A percentile compares a stretch with the other conserved stretches of the same genome.
Evolutionary conservation across 2,888 invertebrate species (phyloP).

Genomic region (Phortica okadai): DNA sequence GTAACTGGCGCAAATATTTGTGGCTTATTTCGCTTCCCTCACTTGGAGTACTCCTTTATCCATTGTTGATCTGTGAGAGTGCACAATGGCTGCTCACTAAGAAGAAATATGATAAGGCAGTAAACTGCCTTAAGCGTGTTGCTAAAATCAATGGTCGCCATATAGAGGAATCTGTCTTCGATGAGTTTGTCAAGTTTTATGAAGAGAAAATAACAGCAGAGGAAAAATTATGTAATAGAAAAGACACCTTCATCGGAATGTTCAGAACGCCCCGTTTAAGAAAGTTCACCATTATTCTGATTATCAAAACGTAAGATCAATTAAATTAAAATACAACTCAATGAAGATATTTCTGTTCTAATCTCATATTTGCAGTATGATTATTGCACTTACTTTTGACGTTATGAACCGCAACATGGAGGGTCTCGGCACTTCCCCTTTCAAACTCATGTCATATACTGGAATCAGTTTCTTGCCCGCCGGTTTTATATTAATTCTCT

Average conservation of each 20-base stretch:
- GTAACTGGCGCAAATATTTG: constrained; percentile 78
- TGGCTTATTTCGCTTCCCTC: constrained; percentile 78
- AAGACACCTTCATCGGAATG: constrained; percentile 77
- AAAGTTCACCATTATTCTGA: constrained; percentile 78
- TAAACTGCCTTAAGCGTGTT: constrained; percentile 77
- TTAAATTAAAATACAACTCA: not conserved
- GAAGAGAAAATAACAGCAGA: constrained; percentile 56
- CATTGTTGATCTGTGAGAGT: constrained; percentile 79
- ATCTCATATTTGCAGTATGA: constrained; percentile 76
- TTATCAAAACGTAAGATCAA: constrained; percentile 79
- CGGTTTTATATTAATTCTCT: constrained; percentile 72
- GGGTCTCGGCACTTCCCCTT: constrained; percentile 78
- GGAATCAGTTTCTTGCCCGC: constrained; percentile 78
- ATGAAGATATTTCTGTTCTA: not conserved
- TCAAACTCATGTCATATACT: constrained; percentile 78
- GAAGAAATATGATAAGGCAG: constrained; percentile 77
- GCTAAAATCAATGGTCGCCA: constrained; percentile 78
- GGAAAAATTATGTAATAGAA: constrained; percentile 46
- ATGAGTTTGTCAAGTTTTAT: constrained; percentile 73
- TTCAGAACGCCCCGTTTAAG: constrained; percentile 78
- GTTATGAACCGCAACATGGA: constrained; percentile 79
- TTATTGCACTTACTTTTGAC: constrained; percentile 80
- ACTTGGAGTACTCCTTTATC: constrained; percentile 76
- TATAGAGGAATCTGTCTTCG: constrained; percentile 75
- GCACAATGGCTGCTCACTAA: no score